Percentiles rank a stretch among this genome's conserved stretches.
Conservation (phyloP, 1,140 invertebrate genomes). For the Spodoptera litura region DNA sequence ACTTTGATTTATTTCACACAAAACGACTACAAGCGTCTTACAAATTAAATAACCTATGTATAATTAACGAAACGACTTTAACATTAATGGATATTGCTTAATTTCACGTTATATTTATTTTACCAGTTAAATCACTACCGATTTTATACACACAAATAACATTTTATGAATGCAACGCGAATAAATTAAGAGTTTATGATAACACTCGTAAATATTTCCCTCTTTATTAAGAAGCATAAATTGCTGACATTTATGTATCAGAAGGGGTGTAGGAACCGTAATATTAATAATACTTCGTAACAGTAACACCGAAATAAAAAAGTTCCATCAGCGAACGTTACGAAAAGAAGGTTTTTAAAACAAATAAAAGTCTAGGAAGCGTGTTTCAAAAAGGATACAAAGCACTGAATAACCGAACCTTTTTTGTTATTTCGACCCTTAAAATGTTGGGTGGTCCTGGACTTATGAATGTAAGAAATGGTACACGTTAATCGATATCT, state of each 20-base stretch:
- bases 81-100: background rate
- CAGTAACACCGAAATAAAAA: constrained; percentile 9
- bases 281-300: background rate
- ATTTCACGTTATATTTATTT: background rate
- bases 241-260: constrained; percentile 10
- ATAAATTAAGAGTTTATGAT: constrained; percentile 27
- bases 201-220: constrained; percentile 22
- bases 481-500: constrained; percentile 15
- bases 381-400: constrained; percentile 32
- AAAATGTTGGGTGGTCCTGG: constrained; percentile 47
- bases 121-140: background rate
- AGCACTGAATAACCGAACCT: constrained; percentile 28
- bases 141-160: constrained; percentile 12
- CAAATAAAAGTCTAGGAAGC: constrained; percentile 29
- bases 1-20: constrained; percentile 9
- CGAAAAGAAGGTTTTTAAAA: constrained; percentile 20
- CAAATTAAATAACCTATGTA: background rate
- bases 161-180: constrained; percentile 25
- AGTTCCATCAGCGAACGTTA: background rate
- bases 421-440: constrained; percentile 38
- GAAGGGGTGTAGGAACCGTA: constrained; percentile 1
- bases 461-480: constrained; percentile 43
- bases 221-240: constrained; percentile 10
- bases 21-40: background rate
- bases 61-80: background rate